Evolutionary conservation across 2,113 vertebrate species (phyloP).

Genomic region (Xiphorhynchus elegans): DNA sequence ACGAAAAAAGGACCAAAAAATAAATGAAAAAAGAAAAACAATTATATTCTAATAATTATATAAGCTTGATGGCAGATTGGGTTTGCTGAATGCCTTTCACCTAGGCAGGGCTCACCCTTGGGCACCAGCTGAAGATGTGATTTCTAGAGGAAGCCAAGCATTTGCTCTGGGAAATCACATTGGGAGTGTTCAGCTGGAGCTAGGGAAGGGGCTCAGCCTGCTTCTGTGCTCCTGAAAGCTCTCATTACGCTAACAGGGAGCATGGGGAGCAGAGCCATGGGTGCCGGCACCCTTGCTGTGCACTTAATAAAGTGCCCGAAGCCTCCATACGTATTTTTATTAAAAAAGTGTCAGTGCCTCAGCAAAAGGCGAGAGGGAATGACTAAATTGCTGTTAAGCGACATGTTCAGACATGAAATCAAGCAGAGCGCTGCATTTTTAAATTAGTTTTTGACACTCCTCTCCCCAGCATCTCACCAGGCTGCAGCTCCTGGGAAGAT

Average conservation of each 20-base stretch:
- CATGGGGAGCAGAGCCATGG: not conserved
- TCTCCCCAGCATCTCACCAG: conserved; percentile 17
- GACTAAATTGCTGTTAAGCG: conserved; percentile 61
- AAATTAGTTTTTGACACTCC: conserved; percentile 65
- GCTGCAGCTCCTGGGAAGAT: conserved; percentile 14
- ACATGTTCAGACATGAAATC: conserved; percentile 71
- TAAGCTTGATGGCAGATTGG: not conserved
- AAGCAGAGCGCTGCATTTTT: conserved; percentile 24
- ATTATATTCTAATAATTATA: conserved; percentile 26
- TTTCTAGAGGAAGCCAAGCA: conserved; percentile 2
- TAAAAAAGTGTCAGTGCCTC: conserved; percentile 35
- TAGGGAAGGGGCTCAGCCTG: accelerated
- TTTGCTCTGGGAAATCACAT: not conserved
- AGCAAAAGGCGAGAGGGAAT: not conserved
- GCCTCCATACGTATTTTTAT: conserved; percentile 47
- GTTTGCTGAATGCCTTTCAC: conserved; percentile 6
- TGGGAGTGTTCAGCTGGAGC: not conserved
- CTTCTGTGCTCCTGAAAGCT: not conserved
- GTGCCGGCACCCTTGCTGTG: conserved; percentile 61
- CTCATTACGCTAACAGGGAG: conserved; percentile 33
- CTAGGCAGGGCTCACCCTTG: not conserved
- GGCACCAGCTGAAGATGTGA: not conserved
- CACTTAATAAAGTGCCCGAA: conserved; percentile 72
- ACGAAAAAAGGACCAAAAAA: not conserved
- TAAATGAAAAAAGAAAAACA: not conserved